phyloP scores from a whole-genome alignment of 1,140 invertebrate genomes.

The Papilio helenus region DNA sequence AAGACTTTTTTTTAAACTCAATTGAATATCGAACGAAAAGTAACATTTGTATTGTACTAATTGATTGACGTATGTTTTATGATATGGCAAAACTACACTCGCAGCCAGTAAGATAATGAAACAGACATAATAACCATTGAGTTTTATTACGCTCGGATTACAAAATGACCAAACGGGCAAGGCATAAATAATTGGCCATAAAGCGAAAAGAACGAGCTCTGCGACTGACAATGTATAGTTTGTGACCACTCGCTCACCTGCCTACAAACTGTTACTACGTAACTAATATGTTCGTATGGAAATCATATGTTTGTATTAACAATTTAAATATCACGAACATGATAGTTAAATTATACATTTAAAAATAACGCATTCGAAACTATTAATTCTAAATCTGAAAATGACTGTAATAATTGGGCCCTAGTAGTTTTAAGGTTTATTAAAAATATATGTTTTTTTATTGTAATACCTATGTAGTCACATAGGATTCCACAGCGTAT shows the following conservation, averaged over 20 bases:
- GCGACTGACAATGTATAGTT: slow-evolving; percentile 66
- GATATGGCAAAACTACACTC: slow-evolving; percentile 55
- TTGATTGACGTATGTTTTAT: slow-evolving; percentile 45
- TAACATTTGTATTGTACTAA: slow-evolving; percentile 38
- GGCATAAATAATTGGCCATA: slow-evolving; percentile 72
- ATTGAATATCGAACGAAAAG: neutral
- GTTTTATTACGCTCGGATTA: slow-evolving; percentile 74
- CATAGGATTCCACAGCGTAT: neutral
- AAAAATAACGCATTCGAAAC: neutral
- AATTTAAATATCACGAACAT: neutral
- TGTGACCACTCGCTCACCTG: slow-evolving; percentile 40
- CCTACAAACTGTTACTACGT: slow-evolving; percentile 16
- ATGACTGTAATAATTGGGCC: neutral
- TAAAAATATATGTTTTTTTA: neutral
- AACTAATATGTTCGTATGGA: neutral
- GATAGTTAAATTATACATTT: neutral
- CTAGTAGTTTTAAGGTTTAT: neutral
- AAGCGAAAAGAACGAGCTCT: slow-evolving; percentile 64
- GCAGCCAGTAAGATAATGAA: slow-evolving; percentile 62
- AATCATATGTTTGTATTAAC: neutral
- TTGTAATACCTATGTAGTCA: neutral
- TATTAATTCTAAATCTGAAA: too few relatives aligned
- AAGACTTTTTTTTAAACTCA: neutral
- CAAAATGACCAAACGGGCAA: slow-evolving; percentile 68
- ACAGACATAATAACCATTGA: slow-evolving; percentile 70